These are phyloP conservation scores for Geotrypetes seraphini DNA, from an alignment of 2,797 vertebrate species.

Conservation along the genomic window DNA sequence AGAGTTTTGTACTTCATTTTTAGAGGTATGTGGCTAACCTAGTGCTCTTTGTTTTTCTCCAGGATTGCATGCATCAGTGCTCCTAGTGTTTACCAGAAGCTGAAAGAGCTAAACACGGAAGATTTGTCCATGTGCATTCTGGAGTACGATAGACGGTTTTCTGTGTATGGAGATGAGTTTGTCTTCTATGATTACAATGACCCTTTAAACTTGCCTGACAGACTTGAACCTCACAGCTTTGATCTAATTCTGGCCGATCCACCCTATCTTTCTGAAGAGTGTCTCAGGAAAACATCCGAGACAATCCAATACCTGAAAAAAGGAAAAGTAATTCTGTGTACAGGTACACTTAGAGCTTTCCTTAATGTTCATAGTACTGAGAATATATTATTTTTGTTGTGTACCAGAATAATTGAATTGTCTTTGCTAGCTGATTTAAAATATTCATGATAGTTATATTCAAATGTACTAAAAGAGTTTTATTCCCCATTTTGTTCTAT, in stretches of 20 bases:
- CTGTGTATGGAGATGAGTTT: constrained; percentile 78
- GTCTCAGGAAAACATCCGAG: constrained; percentile 74
- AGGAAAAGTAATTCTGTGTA: constrained; percentile 86
- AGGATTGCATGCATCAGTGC: constrained; percentile 86
- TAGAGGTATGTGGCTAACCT: no score
- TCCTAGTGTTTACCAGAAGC: constrained; percentile 86
- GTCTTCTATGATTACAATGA: constrained; percentile 85
- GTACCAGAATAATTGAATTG: no score
- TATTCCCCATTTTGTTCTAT: no score
- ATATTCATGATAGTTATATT: no score
- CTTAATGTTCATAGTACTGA: no score
- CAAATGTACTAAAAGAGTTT: no score
- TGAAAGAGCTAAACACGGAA: constrained; percentile 56
- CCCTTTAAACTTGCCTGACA: constrained; percentile 61
- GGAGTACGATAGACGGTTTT: constrained; percentile 84
- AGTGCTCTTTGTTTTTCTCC: constrained; percentile 5
- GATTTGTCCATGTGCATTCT: constrained; percentile 56
- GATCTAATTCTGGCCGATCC: constrained; percentile 86
- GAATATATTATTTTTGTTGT: no score
- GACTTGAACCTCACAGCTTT: constrained; percentile 62
- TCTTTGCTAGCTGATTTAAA: no score
- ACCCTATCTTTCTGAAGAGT: constrained; percentile 85
- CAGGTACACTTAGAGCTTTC: constrained; percentile 56
- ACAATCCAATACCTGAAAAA: constrained; percentile 75
- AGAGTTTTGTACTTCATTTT: no score